These are phyloP conservation scores for Lordiphosa collinella DNA, from an alignment of 1,140 invertebrate genomes.

Conservation along the genomic window DNA sequence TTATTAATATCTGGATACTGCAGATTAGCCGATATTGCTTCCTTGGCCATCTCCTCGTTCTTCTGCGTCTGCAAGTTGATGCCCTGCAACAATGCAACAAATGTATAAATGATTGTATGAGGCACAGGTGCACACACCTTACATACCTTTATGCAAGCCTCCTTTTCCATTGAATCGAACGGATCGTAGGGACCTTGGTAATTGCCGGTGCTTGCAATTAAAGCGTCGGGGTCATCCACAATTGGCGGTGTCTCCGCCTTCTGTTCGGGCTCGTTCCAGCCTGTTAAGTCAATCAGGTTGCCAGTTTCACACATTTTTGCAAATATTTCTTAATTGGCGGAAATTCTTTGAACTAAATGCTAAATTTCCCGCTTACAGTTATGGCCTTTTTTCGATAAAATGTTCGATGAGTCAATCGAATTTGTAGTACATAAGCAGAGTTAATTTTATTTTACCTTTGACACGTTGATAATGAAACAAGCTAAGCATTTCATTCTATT, in stretches of 20 bases:
- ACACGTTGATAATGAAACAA: too few species aligned
- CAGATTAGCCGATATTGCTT: neutral
- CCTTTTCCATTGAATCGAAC: slow-evolving; percentile 66
- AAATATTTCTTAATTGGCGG: neutral
- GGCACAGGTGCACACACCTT: slow-evolving; percentile 4
- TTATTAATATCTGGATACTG: slow-evolving; percentile 29
- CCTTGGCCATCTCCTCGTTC: neutral
- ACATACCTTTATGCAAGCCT: slow-evolving; percentile 59
- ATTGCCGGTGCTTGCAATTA: slow-evolving; percentile 5
- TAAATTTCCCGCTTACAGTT: slow-evolving; percentile 41
- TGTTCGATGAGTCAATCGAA: neutral
- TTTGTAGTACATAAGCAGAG: neutral
- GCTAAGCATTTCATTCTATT: too few species aligned
- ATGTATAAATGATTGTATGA: neutral
- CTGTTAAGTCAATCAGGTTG: slow-evolving; percentile 51
- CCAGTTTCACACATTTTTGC: slow-evolving; percentile 40
- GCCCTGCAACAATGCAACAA: slow-evolving; percentile 13
- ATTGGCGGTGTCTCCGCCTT: slow-evolving; percentile 16
- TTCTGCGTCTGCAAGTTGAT: slow-evolving; percentile 11
- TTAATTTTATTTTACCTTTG: neutral
- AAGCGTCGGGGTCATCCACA: slow-evolving; percentile 16
- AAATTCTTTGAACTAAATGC: slow-evolving; percentile 30
- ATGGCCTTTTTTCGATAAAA: slow-evolving; percentile 10
- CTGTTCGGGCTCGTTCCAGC: slow-evolving; percentile 30
- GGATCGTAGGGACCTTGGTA: slow-evolving; percentile 68